These are phyloP conservation scores for Astropecten irregularis DNA, from an alignment of 53 echinoderm and acorn worm species.

Conservation along the genomic window DNA sequence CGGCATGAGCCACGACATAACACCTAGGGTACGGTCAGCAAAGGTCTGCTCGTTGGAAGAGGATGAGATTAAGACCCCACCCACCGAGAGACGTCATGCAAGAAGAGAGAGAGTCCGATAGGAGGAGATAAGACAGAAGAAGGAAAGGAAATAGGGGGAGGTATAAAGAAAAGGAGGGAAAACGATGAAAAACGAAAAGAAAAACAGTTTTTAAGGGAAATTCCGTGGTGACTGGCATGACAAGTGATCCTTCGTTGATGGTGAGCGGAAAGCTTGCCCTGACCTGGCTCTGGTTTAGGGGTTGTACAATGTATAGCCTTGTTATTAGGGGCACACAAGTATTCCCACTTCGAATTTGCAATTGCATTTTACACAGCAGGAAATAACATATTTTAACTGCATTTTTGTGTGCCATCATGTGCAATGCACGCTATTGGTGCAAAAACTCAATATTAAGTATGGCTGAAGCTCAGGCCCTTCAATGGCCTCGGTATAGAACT, in stretches of 20 bases:
- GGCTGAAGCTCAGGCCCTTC: no score
- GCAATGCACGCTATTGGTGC: no score
- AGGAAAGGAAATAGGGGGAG: not conserved
- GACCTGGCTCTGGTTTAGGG: no score
- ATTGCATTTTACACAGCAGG: no score
- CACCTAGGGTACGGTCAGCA: constrained; percentile 71
- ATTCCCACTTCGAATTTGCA: no score
- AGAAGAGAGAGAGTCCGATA: not conserved
- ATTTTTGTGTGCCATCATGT: no score
- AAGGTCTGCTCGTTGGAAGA: constrained; percentile 61
- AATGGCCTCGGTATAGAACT: no score
- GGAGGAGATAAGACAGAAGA: not conserved
- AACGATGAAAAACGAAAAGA: not conserved
- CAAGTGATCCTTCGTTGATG: not conserved
- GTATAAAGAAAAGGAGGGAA: not conserved
- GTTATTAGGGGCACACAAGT: no score
- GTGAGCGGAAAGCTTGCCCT: no score
- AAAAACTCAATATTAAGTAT: no score
- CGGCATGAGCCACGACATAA: constrained; percentile 85
- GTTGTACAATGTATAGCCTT: no score
- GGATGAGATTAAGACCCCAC: not conserved
- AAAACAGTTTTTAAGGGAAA: not conserved
- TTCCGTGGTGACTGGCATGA: not conserved
- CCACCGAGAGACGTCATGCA: not conserved
- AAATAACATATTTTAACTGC: no score